phyloP scores from a whole-genome alignment of 2,113 vertebrate species.

The Mandrillus leucophaeus region DNA sequence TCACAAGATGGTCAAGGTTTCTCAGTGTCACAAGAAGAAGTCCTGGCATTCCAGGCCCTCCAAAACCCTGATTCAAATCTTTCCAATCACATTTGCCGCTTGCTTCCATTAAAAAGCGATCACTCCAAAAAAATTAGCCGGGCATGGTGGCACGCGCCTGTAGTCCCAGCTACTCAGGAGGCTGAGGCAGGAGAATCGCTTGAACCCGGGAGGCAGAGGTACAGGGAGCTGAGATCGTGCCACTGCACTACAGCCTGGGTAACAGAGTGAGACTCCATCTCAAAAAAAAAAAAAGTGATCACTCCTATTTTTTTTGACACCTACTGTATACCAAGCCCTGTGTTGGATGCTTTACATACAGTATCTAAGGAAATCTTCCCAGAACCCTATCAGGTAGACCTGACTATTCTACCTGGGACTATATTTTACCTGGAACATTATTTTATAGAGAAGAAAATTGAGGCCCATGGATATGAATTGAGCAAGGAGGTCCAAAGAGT shows the following conservation, averaged over 20 bases:
- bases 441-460: background rate
- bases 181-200: too few relatives aligned
- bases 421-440: background rate
- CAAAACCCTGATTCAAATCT: slow-evolving; percentile 25
- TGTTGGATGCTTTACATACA: slow-evolving; percentile 10
- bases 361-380: slow-evolving; percentile 32
- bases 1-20: slow-evolving; percentile 6
- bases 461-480: background rate
- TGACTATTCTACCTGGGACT: background rate
- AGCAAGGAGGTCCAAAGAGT: background rate
- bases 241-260: too few relatives aligned
- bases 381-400: slow-evolving; percentile 22
- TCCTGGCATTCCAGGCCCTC: background rate
- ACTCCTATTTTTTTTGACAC: slow-evolving; percentile 18
- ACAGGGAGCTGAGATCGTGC: too few relatives aligned
- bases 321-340: slow-evolving; percentile 29
- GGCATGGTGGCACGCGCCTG: too few relatives aligned
- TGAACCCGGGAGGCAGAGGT: too few relatives aligned
- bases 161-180: too few relatives aligned
- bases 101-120: slow-evolving; percentile 42
- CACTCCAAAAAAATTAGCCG: background rate
- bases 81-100: slow-evolving; percentile 43
- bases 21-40: background rate
- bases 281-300: background rate
- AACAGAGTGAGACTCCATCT: too few relatives aligned